Base-by-base conservation (phyloP, 2,888 invertebrate species). In the Gandaritis pyraliata region DNA sequence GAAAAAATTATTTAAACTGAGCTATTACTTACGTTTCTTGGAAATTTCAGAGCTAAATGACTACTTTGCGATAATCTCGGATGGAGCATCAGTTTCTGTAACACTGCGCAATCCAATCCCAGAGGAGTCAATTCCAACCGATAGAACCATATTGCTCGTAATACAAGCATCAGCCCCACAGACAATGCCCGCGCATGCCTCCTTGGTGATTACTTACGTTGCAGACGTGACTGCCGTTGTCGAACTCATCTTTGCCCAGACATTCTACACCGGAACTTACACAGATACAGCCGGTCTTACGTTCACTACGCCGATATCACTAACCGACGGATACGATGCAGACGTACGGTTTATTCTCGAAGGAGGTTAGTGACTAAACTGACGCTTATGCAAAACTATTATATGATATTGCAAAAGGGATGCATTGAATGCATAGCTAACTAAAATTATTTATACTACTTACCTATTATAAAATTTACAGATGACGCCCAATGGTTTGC, bases 401-500 rank as follows among this genome's bases (percentile, higher is more conserved):
- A n/a, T n/a, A n/a, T n/a, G n/a, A n/a, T n/a, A n/a, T n/a, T n/a
- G n/a, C n/a, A n/a, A n/a, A n/a, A n/a, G n/a, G n/a, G n/a, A n/a
- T n/a, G n/a, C n/a, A n/a, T n/a, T n/a, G n/a, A n/a, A n/a, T n/a
- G n/a, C n/a, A n/a, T n/a, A n/a, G n/a, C n/a, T n/a, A n/a, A n/a
- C n/a, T n/a, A n/a, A n/a, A n/a, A n/a, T n/a, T n/a, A n/a, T n/a
- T n/a, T n/a, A n/a, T n/a, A n/a, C n/a, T n/a, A n/a, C n/a, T n/a
- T n/a, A n/a, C n/a, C n/a, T n/a, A n/a, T n/a, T n/a, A n/a, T n/a
- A 30, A 48, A 33, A 11, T 10, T 74, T 76, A 39, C 68, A 81
- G 81, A 75, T 7, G 47, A 73, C 23, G 53, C 77, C 0, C 67
- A 72, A 29, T 80, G 76, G 74, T 82, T 78, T 43, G 45, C 13